Evolutionary conservation across 1,140 invertebrate species (phyloP), one percentile per base, ranked within the genome.

Genomic region (Rhyzopertha dominica): DNA sequence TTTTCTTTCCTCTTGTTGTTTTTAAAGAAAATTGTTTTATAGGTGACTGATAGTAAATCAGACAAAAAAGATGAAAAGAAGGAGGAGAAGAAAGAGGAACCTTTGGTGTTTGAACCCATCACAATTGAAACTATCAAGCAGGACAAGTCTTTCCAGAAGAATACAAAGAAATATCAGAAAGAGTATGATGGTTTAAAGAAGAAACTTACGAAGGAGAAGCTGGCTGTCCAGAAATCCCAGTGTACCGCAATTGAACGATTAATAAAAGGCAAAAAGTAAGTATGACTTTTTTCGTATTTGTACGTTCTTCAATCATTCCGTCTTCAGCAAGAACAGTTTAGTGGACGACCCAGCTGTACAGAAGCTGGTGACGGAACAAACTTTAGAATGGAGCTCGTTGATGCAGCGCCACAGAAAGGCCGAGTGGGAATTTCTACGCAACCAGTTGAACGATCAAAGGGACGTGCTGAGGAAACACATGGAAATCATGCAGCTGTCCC

Each of bases 91-190:
- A 84, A 83, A 55, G 75, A 46, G 75, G 78, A 81, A 50, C 78
- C 78, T 7, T 48, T 90, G 26, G 85, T 90, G 30, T 93, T 95
- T 62, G 91, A 98, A 50, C 81, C 90, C 0, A 90, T 99, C 42
- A 96, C 90, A 0, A 77, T 92, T 9, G 95, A 98, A 44, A 82
- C 81, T 16, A 72, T 99, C 26, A 82, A 87, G 22, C 80, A 84
- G 56, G 95, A 98, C 62, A 99, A 99, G 71, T 84, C 82, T 28
- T 98, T 91, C 72, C 74, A 87, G 53, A 99, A 99, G 73, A 81
- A 90, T n/a, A 80, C 87, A 24, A 89, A 93, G 59, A 98, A 98
- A 63, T 94, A 98, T 56, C 85, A 90, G 65, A 98, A 98, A 63
- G 95, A 99, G 58, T 62, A 95, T 43, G 95, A 99, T 49, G 74